Evolutionary conservation across 2,113 vertebrate species (phyloP).

Genomic region (Capreolus pygargus): DNA sequence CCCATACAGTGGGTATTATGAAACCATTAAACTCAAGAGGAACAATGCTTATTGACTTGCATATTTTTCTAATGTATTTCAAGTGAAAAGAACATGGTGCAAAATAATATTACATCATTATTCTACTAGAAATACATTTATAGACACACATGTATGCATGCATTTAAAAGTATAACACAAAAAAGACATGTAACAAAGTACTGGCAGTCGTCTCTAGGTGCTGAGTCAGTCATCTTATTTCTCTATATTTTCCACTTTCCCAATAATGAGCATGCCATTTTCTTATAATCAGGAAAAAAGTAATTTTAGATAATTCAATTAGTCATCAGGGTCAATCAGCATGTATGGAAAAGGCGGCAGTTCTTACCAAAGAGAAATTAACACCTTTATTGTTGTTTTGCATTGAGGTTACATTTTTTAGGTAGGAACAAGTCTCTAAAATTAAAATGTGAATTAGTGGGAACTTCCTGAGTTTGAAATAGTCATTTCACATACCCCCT

Average conservation of each 20-base stretch:
- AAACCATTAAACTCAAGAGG: slow-evolving; percentile 1
- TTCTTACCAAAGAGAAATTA: slow-evolving; percentile 48
- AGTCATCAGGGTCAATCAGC: not conserved
- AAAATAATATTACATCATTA: slow-evolving; percentile 11
- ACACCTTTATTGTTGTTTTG: slow-evolving; percentile 33
- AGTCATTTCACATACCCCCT: not conserved
- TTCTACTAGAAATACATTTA: slow-evolving; percentile 1
- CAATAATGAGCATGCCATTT: not conserved
- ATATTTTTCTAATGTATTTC: slow-evolving; percentile 27
- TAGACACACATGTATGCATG: not conserved
- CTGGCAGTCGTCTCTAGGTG: not conserved
- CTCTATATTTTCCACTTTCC: slow-evolving; percentile 4
- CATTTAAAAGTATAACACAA: not conserved
- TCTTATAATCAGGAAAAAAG: slow-evolving; percentile 22
- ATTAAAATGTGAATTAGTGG: slow-evolving; percentile 38
- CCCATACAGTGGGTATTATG: not conserved
- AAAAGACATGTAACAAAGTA: not conserved
- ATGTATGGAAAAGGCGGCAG: slow-evolving; percentile 28
- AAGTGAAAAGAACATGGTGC: slow-evolving; percentile 25
- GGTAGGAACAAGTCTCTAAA: slow-evolving; percentile 24
- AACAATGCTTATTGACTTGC: slow-evolving; percentile 7
- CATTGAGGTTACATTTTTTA: slow-evolving; percentile 11
- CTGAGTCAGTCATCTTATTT: not conserved
- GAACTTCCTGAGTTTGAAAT: slow-evolving; percentile 15
- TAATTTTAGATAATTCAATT: slow-evolving; percentile 52